phyloP scores from a whole-genome alignment of 2,888 invertebrate genomes.

The Ectropis crepuscularia region DNA sequence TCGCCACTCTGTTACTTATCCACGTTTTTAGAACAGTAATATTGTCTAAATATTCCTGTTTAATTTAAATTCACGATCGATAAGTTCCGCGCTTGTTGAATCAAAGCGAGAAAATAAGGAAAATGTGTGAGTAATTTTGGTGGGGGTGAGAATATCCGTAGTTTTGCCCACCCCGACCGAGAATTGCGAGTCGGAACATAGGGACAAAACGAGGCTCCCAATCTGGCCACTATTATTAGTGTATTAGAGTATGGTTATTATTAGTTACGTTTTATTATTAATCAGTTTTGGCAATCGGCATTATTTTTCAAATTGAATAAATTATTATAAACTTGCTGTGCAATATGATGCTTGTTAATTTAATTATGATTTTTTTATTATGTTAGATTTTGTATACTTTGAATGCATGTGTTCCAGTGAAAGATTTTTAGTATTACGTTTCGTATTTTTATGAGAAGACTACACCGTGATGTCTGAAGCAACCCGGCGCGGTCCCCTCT shows the following conservation, averaged over 20 bases:
- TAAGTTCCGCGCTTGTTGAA: slow-evolving; percentile 21
- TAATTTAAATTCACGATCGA: slow-evolving; percentile 10
- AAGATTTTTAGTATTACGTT: slow-evolving; percentile 31
- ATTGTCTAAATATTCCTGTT: slow-evolving; percentile 10
- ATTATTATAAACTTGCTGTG: slow-evolving; percentile 81
- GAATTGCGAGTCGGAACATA: slow-evolving; percentile 25
- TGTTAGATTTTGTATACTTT: slow-evolving; percentile 52
- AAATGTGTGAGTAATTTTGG: slow-evolving; percentile 28
- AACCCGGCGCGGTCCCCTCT: slow-evolving; percentile 15
- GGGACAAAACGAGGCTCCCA: slow-evolving; percentile 34
- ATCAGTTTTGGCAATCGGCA: slow-evolving; percentile 53
- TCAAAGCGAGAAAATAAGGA: slow-evolving; percentile 16
- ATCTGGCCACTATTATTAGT: slow-evolving; percentile 34
- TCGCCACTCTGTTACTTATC: slow-evolving; percentile 26
- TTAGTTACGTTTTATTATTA: slow-evolving; percentile 38
- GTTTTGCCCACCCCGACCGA: slow-evolving; percentile 19
- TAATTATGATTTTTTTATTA: slow-evolving; percentile 73
- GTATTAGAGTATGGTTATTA: slow-evolving; percentile 36
- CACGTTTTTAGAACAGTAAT: slow-evolving; percentile 6
- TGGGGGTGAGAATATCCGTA: slow-evolving; percentile 15
- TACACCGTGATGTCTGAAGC: slow-evolving; percentile 20
- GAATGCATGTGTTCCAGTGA: slow-evolving; percentile 61
- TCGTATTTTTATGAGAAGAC: slow-evolving; percentile 25
- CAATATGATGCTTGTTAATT: slow-evolving; percentile 82
- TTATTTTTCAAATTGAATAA: slow-evolving; percentile 70